Conservation (phyloP, 2,113 vertebrate species). For the Equus przewalskii region DNA sequence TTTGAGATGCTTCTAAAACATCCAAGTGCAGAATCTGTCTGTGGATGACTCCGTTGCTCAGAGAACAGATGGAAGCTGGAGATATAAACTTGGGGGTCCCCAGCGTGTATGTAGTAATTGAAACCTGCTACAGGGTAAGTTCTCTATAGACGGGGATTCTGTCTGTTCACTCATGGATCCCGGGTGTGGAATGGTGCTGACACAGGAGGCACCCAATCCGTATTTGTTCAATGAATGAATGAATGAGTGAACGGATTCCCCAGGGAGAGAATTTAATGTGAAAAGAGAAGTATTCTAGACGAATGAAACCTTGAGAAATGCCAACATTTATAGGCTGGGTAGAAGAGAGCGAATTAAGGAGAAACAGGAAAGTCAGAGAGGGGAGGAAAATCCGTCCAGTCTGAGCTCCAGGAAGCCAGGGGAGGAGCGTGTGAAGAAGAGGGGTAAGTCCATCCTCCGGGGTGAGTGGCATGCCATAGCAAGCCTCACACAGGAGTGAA, state of each 20-base stretch:
- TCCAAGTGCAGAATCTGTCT: neutral
- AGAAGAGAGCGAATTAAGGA: neutral
- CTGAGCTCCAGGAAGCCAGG: neutral
- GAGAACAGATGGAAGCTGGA: neutral
- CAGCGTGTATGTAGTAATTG: neutral
- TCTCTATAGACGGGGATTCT: neutral
- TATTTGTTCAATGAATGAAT: neutral
- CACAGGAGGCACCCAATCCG: neutral
- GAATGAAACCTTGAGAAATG: neutral
- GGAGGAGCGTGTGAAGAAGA: neutral
- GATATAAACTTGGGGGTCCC: neutral
- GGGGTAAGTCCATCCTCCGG: neutral
- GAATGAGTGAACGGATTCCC: neutral
- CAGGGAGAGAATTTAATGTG: neutral
- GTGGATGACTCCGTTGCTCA: neutral
- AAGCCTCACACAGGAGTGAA: neutral
- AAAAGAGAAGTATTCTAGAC: neutral
- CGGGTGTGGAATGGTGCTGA: neutral
- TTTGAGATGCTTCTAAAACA: constrained; percentile 53
- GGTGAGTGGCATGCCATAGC: neutral
- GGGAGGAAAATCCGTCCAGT: neutral
- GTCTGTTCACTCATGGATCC: neutral
- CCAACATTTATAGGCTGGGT: neutral
- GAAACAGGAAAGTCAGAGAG: neutral
- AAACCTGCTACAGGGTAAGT: neutral